A percentile compares a stretch with the other conserved stretches of the same genome.
These are phyloP conservation scores for Esperia sulphurella DNA, from an alignment of 2,888 invertebrate genomes.

Conservation along the genomic window DNA sequence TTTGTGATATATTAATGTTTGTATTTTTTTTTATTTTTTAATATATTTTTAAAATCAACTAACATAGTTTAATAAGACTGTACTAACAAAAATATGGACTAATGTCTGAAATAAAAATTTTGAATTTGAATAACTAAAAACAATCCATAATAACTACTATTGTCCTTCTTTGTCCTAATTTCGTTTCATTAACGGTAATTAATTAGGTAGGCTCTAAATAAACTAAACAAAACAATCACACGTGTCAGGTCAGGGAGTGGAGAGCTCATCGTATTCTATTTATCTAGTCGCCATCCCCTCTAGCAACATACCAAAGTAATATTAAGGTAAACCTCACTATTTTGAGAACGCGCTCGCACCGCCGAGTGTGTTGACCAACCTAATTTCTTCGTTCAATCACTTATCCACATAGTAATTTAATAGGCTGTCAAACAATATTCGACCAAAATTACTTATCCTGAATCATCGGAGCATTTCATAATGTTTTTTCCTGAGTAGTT, in stretches of 20 bases:
- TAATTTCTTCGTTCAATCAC: conserved; percentile 16
- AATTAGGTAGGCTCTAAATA: not conserved
- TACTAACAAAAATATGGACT: too few relatives aligned
- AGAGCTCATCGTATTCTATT: conserved; percentile 21
- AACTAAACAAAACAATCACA: not conserved
- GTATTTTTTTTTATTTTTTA: too few relatives aligned
- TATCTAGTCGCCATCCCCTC: conserved; percentile 12
- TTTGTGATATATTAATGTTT: too few relatives aligned
- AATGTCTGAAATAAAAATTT: too few relatives aligned
- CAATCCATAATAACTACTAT: too few relatives aligned
- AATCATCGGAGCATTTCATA: not conserved
- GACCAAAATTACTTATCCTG: not conserved
- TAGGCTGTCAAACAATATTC: not conserved
- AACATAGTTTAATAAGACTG: too few relatives aligned
- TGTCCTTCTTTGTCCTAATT: too few relatives aligned
- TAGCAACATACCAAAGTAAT: conserved; percentile 2
- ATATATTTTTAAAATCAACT: too few relatives aligned
- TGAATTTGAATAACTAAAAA: too few relatives aligned
- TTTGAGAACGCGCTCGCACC: conserved; percentile 6
- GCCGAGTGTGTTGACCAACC: conserved; percentile 20
- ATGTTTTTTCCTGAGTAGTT: not conserved
- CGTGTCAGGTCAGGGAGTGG: conserved; percentile 13
- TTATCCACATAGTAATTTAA: not conserved
- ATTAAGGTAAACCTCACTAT: not conserved
- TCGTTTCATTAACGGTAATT: not conserved